Base-by-base conservation (phyloP, 1,140 invertebrate genomes). In the Oryzaephilus surinamensis region DNA sequence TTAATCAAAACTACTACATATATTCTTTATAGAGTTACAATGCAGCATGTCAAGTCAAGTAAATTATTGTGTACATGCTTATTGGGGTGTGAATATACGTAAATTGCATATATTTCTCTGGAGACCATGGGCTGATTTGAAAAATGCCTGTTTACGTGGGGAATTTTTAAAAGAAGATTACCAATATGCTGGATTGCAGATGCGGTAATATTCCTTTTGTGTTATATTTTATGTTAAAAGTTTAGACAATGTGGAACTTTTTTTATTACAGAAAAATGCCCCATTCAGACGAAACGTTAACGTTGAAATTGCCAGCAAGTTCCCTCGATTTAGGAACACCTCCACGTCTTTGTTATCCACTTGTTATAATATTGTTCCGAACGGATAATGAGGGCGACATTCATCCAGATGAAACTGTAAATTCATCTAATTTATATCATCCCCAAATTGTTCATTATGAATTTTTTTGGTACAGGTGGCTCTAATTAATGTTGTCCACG, bases 401-500 rank as follows among this genome's bases (percentile, higher is more conserved):
- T n/a, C 73, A 80, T 65, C 79, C 80, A 10, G 79, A 82, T 50
- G 81, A 84, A 57, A 81, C 80, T 27, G 80, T 82, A 51, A 71
- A 24, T 24, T 24, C 20, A 21, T 21, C 20, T 21, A 21, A 21
- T n/a, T n/a, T n/a, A n/a, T n/a, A n/a, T 37, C 3, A 18, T 21
- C 10, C 13, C 5, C 11, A 28, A 37, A 8, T 8, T 30, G n/a
- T n/a, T n/a, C n/a, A 2, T 21, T 2, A 21, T 21, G 1, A 21
- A 21, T 21, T 63, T 70, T 38, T n/a, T n/a, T n/a, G n/a, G n/a
- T n/a, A n/a, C 63, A 84, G 81, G 80, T 83, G 37, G 80, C 80
- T 23, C 57, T 85, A 38, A 74, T 85, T 48, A 83, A 76, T 50
- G 77, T 85, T n/a, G 73, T 87, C 6, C 82, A 85, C 54, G 81